A percentile compares a stretch with the other conserved stretches of the same genome.
Evolutionary conservation across 2,113 vertebrate species (phyloP).

Genomic region (Recurvirostra avosetta): DNA sequence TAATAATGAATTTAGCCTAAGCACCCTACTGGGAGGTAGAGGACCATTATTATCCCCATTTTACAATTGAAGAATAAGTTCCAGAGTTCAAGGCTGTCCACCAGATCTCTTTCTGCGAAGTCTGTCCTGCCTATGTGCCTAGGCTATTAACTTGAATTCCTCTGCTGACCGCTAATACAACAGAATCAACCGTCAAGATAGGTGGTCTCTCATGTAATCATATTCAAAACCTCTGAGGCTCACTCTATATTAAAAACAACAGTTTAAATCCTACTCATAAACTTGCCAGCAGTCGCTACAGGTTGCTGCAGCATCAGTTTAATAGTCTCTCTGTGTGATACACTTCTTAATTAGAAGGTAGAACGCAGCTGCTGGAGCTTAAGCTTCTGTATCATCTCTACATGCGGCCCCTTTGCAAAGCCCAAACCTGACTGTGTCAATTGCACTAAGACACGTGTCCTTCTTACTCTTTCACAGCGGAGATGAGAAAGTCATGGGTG

Average conservation of each 20-base stretch:
- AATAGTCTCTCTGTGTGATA: background rate
- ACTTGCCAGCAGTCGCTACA: background rate
- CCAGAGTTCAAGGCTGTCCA: conserved; percentile 39
- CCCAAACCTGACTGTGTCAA: background rate
- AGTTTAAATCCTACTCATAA: background rate
- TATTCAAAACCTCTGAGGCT: background rate
- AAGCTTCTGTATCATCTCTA: background rate
- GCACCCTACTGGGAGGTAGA: conserved; percentile 11
- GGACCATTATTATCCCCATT: background rate
- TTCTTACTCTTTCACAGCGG: background rate
- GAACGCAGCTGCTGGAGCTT: background rate
- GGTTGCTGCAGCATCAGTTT: conserved; percentile 8
- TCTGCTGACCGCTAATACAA: background rate
- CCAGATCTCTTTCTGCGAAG: background rate
- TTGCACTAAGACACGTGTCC: background rate
- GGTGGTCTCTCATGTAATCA: conserved; percentile 28
- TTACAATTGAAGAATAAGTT: conserved; percentile 28
- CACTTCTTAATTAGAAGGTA: background rate
- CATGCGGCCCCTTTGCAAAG: background rate
- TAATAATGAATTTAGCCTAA: conserved; percentile 43
- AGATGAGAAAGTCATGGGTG: background rate
- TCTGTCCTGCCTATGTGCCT: background rate
- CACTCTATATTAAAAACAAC: background rate
- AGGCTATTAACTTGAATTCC: conserved; percentile 30
- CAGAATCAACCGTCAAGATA: conserved; percentile 10